Conservation (phyloP, 2,113 vertebrate species). For the Rhinichthys klamathensis region DNA sequence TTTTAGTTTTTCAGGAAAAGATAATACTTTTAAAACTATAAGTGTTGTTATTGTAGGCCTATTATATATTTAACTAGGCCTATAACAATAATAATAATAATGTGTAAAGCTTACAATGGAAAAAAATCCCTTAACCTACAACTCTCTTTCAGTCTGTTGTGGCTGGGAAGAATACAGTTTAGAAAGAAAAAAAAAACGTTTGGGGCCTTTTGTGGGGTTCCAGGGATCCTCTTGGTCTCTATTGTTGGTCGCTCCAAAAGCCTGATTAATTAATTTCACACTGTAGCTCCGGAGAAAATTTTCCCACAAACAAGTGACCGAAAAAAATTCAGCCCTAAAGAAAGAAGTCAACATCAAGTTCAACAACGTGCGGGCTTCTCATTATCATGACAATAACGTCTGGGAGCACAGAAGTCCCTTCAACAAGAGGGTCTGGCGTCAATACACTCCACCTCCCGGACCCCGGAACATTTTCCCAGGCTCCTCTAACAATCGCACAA, state of each 20-base stretch:
- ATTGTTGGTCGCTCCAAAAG: slow-evolving; percentile 65
- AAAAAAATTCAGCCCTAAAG: slow-evolving; percentile 66
- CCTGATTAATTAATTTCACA: slow-evolving; percentile 84
- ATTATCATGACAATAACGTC: slow-evolving; percentile 90
- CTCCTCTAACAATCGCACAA: slow-evolving; percentile 84
- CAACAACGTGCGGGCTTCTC: slow-evolving; percentile 83
- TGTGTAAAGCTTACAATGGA: not conserved
- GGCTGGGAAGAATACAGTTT: slow-evolving; percentile 47
- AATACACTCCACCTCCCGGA: slow-evolving; percentile 78
- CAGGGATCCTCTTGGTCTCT: slow-evolving; percentile 54
- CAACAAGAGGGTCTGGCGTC: slow-evolving; percentile 83
- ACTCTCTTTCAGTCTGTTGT: slow-evolving; percentile 33
- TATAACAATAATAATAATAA: not conserved
- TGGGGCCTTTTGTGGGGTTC: slow-evolving; percentile 49
- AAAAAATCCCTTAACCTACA: not conserved
- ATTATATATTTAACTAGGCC: not conserved
- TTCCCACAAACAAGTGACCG: slow-evolving; percentile 81
- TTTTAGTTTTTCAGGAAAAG: not conserved
- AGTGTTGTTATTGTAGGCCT: no score
- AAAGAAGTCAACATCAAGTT: slow-evolving; percentile 94
- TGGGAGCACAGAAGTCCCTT: slow-evolving; percentile 80
- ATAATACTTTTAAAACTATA: not conserved
- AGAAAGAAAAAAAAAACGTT: slow-evolving; percentile 26
- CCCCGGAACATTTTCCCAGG: slow-evolving; percentile 85
- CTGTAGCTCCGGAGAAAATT: slow-evolving; percentile 74